Evolutionary conservation across 1,140 invertebrate genomes (phyloP).

Genomic region (Melanaphis sacchari): DNA sequence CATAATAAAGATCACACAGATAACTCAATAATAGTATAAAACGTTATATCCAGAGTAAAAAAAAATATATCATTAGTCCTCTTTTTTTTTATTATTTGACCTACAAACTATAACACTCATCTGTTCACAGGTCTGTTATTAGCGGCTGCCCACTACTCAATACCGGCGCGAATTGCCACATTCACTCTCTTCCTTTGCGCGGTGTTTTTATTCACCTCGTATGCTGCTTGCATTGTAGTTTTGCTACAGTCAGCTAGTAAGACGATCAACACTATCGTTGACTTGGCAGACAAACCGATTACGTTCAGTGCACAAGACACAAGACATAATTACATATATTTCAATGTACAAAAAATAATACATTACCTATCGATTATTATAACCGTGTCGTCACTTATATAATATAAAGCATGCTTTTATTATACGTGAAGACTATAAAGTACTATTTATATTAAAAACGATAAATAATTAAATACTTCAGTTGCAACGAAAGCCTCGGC

Average conservation of each 20-base stretch:
- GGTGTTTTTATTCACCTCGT: conserved; percentile 41
- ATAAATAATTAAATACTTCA: too few relatives aligned
- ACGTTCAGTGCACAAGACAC: conserved; percentile 33
- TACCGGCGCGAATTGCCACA: background rate
- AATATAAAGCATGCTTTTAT: background rate
- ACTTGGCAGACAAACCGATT: conserved; percentile 14
- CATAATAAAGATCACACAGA: too few relatives aligned
- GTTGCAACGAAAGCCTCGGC: too few relatives aligned
- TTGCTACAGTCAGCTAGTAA: background rate
- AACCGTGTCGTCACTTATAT: background rate
- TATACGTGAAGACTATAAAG: too few relatives aligned
- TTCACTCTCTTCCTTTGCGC: background rate
- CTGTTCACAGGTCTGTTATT: background rate
- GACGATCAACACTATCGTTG: background rate
- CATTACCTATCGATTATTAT: background rate
- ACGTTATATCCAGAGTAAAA: background rate
- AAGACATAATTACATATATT: conserved; percentile 25
- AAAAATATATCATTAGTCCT: background rate
- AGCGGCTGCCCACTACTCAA: background rate
- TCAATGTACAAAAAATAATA: conserved; percentile 11
- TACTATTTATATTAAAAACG: too few relatives aligned
- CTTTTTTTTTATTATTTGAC: background rate
- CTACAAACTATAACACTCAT: background rate
- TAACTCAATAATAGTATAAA: background rate
- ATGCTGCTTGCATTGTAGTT: conserved; percentile 24